Conservation (phyloP, 2,797 vertebrate species). For the Muscicapa comitata region DNA sequence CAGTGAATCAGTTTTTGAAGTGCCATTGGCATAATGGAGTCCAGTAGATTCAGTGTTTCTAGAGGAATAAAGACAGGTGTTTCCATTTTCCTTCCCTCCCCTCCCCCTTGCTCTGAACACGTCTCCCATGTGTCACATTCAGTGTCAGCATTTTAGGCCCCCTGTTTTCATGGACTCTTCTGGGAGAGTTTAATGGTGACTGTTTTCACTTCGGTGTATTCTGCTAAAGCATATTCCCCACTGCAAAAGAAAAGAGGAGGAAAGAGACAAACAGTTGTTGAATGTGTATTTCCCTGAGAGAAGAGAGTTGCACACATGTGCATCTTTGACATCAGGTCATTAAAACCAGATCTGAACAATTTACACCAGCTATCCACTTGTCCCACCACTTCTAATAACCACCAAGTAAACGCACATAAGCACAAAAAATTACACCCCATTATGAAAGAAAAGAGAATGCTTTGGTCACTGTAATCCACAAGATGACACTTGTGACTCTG, state of each 20-base stretch:
- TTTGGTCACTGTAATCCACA: not conserved
- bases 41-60: constrained; percentile 39
- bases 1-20: not conserved
- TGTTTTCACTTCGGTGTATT: constrained; percentile 93
- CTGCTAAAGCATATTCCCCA: constrained; percentile 89
- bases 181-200: constrained; percentile 91
- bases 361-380: not conserved
- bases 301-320: not conserved
- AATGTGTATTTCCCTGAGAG: not conserved
- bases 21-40: constrained; percentile 13
- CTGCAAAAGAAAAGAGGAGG: constrained; percentile 67
- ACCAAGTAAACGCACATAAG: not conserved
- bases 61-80: constrained; percentile 38
- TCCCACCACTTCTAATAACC: not conserved
- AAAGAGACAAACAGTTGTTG: not conserved
- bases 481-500: not conserved
- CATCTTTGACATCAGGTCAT: not conserved
- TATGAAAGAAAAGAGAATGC: not conserved
- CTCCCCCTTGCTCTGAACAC: constrained; percentile 23
- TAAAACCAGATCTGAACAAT: not conserved
- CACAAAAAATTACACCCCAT: not conserved
- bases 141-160: constrained; percentile 51
- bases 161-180: constrained; percentile 71
- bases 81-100: constrained; percentile 13
- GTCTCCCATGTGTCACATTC: constrained; percentile 48